A percentile compares a stretch with the other conserved stretches of the same genome.
Evolutionary conservation across 1,140 invertebrate species (phyloP).

Genomic region (Ridgeia piscesae): DNA sequence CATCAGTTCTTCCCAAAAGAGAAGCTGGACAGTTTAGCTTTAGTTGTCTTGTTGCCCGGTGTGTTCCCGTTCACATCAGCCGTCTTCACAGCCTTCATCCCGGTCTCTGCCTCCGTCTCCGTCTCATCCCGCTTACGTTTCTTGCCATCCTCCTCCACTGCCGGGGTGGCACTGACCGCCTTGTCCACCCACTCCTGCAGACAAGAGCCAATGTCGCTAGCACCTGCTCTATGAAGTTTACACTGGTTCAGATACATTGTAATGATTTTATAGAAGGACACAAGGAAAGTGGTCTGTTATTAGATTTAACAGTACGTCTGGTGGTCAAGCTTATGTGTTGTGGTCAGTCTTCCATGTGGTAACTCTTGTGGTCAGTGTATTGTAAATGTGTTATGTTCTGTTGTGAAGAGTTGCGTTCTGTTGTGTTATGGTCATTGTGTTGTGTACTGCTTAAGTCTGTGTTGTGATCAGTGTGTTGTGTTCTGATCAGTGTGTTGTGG

Average conservation of each 20-base stretch:
- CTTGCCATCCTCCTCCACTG: conserved; percentile 31
- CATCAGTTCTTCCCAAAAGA: not conserved
- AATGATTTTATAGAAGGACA: too few relatives aligned
- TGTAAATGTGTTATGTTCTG: too few relatives aligned
- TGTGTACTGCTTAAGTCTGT: too few relatives aligned
- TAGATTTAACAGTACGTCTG: too few relatives aligned
- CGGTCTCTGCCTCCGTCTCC: not conserved
- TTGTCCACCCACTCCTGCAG: conserved; percentile 19
- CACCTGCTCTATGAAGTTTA: too few relatives aligned
- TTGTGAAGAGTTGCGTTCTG: not conserved
- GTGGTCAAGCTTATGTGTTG: too few relatives aligned
- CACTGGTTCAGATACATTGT: too few relatives aligned
- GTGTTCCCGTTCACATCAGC: not conserved
- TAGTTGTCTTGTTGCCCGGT: not conserved
- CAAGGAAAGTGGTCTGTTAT: too few relatives aligned
- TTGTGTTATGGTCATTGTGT: conserved; percentile 19
- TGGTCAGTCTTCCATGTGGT: too few relatives aligned
- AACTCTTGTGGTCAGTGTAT: too few relatives aligned
- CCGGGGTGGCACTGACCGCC: conserved; percentile 23
- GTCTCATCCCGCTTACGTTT: conserved; percentile 40
- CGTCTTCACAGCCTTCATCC: not conserved
- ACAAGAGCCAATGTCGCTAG: not conserved
- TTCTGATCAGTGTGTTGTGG: not conserved
- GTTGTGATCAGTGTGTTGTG: not conserved
- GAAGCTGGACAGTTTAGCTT: not conserved